Evolutionary conservation across 2,797 vertebrate genomes (phyloP).

Genomic region (Halcyon badia): DNA sequence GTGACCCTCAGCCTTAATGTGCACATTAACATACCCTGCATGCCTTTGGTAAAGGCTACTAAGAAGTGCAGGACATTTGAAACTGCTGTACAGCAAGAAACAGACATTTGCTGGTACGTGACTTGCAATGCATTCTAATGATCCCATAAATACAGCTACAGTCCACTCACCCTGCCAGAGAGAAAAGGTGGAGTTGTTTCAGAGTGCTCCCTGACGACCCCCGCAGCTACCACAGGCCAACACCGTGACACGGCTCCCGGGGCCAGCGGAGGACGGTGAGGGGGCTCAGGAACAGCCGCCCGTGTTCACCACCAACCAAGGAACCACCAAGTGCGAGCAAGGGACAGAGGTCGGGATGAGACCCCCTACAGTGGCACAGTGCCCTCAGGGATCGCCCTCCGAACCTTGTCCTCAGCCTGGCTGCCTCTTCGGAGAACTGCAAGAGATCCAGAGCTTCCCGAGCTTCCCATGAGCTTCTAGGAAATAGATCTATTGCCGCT

Average conservation of each 20-base stretch:
- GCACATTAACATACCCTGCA: background rate
- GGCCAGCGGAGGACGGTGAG: background rate
- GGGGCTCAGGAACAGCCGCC: background rate
- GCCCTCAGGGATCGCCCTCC: background rate
- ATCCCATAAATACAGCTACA: background rate
- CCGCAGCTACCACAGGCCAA: background rate
- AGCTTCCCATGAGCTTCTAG: background rate
- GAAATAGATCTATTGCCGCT: background rate
- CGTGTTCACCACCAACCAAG: background rate
- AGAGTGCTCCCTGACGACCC: background rate
- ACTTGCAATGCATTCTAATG: conserved; percentile 27
- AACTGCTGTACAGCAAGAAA: conserved; percentile 26
- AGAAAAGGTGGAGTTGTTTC: background rate
- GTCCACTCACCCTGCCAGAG: background rate
- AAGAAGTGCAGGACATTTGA: background rate
- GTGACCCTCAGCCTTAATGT: background rate
- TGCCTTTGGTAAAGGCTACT: background rate
- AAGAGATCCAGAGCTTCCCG: background rate
- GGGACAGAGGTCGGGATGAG: background rate
- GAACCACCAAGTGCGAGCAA: background rate
- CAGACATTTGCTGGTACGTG: background rate
- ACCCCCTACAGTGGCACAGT: background rate
- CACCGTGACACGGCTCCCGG: background rate
- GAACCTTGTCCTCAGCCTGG: background rate
- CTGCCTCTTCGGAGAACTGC: background rate